Percentiles rank a stretch among this genome's conserved stretches.
Conservation (phyloP, 1,140 invertebrate genomes). For the Geopemphigus sp. region DNA sequence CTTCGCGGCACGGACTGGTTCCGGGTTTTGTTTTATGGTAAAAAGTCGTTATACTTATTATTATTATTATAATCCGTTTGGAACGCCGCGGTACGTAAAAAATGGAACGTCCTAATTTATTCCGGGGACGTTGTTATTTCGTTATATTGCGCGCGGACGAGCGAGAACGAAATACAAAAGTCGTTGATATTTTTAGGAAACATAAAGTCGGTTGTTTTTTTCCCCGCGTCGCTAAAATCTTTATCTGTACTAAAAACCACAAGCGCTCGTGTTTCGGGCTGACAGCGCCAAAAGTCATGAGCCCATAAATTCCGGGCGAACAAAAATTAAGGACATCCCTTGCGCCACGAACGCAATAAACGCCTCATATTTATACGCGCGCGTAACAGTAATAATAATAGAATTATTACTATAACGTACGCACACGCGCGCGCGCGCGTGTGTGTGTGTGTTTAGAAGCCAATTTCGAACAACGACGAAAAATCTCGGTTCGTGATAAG, state of each 20-base stretch:
- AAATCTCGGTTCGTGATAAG: slow-evolving; percentile 46
- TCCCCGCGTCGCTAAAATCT: slow-evolving; percentile 21
- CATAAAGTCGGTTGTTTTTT: slow-evolving; percentile 24
- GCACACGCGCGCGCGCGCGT: not conserved
- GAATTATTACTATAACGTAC: slow-evolving; percentile 13
- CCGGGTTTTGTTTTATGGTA: not conserved
- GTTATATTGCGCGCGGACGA: not conserved
- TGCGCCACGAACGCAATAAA: slow-evolving; percentile 10
- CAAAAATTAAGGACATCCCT: slow-evolving; percentile 28
- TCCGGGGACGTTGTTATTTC: slow-evolving; percentile 1
- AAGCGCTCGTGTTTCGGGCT: slow-evolving; percentile 2
- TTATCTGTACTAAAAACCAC: slow-evolving; percentile 21
- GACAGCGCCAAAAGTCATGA: slow-evolving; percentile 26
- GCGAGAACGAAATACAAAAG: not conserved
- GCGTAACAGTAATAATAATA: slow-evolving; percentile 9
- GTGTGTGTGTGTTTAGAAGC: slow-evolving; percentile 32
- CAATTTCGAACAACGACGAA: slow-evolving; percentile 33
- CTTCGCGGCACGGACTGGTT: not conserved
- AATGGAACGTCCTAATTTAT: slow-evolving; percentile 22
- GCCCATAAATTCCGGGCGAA: slow-evolving; percentile 26
- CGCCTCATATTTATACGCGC: not conserved
- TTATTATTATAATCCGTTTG: not conserved
- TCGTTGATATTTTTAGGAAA: slow-evolving; percentile 38
- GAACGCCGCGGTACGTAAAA: not conserved
- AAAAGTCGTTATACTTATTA: not conserved